Evolutionary conservation across 2,113 vertebrate genomes (phyloP), one percentile per base, ranked within the genome.

Genomic region (Stigmatopora nigra): DNA sequence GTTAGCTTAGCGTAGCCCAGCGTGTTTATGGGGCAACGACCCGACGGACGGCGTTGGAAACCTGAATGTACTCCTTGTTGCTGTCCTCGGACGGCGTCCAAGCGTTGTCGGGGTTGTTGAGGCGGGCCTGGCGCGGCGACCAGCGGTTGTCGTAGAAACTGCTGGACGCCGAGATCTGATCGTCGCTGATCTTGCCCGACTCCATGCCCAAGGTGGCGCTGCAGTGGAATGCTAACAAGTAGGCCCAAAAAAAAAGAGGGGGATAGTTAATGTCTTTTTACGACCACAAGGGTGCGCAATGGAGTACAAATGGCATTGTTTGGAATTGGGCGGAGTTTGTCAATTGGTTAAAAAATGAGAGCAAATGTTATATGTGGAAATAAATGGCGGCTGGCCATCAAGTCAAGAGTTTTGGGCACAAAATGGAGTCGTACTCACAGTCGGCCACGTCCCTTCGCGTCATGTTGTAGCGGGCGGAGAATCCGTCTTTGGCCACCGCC

Each of bases 401-500:
- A 31, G 25, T 31, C 25, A 31, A 31, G 25, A 2, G 25, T 31
- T 31, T 31, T 31, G 25, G 25, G 38, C 7, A 41, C 38, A 41
- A 41, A 41, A 41, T 41, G 25, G 25, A 31, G 25, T 41, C 9
- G 10, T 68, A 92, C 95, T 95, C 86, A 98, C 97, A 93, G 87
- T 97, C 94, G 35, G 84, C 89, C 1, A 92, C 87, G 78, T 97
- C 93, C 82, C 95, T 94, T 72, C 89, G 92, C 15, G 93, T 92
- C 89, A 98, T 91, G 87, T 93, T 93, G 91, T 98, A 99, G 31
- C 94, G 94, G 11, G 95, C 96, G 0, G 95, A 97, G 88, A 99
- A 99, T 57, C 97, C 96, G 0, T 98, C 97, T 87, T 98, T 98
- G 72, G 97, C 97, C 72, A 99, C 97, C 0, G 96, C 97, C 93